These are phyloP conservation scores for Meandrina meandrites DNA, from an alignment of 92 coral and sea anemone genomes.

Conservation along the genomic window DNA sequence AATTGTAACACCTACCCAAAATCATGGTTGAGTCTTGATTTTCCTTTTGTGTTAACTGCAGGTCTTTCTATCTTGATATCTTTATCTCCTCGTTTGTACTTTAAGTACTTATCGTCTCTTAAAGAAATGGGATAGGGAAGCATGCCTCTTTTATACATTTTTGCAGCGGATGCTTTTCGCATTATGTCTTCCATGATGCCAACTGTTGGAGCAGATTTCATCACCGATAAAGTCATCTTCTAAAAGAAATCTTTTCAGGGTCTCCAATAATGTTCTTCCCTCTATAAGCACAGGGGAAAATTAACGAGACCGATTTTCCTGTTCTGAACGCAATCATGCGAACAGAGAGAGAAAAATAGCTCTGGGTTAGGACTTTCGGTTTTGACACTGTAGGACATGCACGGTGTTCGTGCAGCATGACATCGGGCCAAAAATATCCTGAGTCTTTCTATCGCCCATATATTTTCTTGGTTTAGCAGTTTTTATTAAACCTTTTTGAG, in stretches of 20 bases:
- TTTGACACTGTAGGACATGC: background rate
- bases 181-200: too few relatives aligned
- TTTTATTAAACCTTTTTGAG: background rate
- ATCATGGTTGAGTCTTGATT: background rate
- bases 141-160: constrained; percentile 18
- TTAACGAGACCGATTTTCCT: background rate
- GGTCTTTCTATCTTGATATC: background rate
- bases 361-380: background rate
- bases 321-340: constrained; percentile 26
- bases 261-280: background rate
- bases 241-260: background rate
- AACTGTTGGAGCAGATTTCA: background rate
- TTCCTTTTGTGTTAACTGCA: background rate
- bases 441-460: background rate
- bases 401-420: background rate
- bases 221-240: constrained; percentile 18
- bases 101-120: background rate
- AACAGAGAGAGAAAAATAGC: background rate
- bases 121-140: background rate
- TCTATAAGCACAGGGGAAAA: background rate
- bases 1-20: constrained; percentile 18
- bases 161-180: constrained; percentile 14
- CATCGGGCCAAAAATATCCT: background rate
- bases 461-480: background rate
- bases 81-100: background rate